Evolutionary conservation across 64 coral and sea anemone genomes (phyloP).

Genomic region (Pachyseris speciosa): DNA sequence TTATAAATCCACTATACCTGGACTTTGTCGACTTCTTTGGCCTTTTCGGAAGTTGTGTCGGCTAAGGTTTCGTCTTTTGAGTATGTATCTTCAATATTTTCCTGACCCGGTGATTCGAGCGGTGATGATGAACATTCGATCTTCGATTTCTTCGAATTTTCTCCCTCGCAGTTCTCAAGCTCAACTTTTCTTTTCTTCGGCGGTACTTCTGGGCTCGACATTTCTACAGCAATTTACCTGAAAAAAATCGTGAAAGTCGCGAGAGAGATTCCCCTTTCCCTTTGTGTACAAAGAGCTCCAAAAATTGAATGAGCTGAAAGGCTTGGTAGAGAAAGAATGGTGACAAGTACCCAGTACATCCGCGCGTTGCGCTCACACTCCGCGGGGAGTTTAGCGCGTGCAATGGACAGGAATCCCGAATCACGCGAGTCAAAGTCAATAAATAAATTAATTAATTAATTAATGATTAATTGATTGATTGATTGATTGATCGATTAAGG

Average conservation of each 20-base stretch:
- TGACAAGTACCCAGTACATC: constrained; percentile 30
- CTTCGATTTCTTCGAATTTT: constrained; percentile 46
- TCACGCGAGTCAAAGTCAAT: too few species aligned
- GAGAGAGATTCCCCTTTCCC: constrained; percentile 16
- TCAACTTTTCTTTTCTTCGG: constrained; percentile 5
- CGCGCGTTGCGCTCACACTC: not conserved
- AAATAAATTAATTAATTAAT: too few species aligned
- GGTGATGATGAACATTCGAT: not conserved
- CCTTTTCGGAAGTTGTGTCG: constrained; percentile 3
- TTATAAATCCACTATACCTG: constrained; percentile 21
- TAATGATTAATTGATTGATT: too few species aligned
- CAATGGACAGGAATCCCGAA: not conserved
- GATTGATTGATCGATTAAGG: too few species aligned
- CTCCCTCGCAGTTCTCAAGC: not conserved
- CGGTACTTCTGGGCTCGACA: constrained; percentile 12
- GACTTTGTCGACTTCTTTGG: constrained; percentile 27
- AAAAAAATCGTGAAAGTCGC: not conserved
- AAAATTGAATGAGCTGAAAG: constrained; percentile 4
- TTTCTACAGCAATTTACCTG: not conserved
- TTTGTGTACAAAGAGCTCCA: not conserved
- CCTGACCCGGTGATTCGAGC: constrained; percentile 2
- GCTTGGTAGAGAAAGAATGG: not conserved
- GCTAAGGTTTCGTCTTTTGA: constrained; percentile 41
- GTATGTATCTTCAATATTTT: not conserved
- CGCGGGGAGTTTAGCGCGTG: not conserved